Percentiles rank a stretch among this genome's conserved stretches.
phyloP scores from a whole-genome alignment of 2,113 vertebrate species.

The Microtus richardsoni region DNA sequence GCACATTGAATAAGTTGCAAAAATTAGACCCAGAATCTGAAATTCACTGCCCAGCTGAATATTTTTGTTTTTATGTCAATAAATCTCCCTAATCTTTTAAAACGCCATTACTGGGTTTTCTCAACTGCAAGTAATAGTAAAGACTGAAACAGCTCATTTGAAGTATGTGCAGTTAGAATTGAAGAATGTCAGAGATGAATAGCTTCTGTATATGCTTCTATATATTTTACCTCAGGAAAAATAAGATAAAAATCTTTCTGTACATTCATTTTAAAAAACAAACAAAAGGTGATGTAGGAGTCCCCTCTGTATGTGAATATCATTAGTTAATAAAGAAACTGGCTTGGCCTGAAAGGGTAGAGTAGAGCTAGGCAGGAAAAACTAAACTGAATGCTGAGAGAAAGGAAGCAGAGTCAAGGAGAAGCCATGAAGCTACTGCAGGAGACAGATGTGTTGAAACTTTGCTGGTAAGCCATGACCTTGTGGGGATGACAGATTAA shows the following conservation, averaged over 20 bases:
- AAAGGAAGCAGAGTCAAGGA: too few species aligned
- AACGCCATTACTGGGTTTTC: background rate
- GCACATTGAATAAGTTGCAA: background rate
- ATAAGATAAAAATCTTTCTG: slow-evolving; percentile 5
- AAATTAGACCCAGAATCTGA: background rate
- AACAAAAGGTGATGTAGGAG: background rate
- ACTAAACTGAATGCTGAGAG: too few species aligned
- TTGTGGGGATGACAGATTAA: too few species aligned
- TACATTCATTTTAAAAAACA: background rate
- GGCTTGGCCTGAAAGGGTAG: too few species aligned
- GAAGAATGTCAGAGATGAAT: background rate
- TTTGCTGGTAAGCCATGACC: too few species aligned
- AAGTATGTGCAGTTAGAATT: slow-evolving; percentile 8
- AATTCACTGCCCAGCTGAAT: background rate
- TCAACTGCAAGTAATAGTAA: background rate
- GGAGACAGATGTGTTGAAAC: too few species aligned
- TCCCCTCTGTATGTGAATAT: too few species aligned
- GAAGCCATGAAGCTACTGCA: too few species aligned
- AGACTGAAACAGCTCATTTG: background rate
- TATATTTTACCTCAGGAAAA: slow-evolving; percentile 47
- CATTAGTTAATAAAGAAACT: too few species aligned
- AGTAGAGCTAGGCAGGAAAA: too few species aligned
- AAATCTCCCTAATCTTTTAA: slow-evolving; percentile 10
- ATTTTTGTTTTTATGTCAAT: background rate
- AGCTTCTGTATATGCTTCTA: background rate